Base-by-base conservation (phyloP, 2,113 vertebrate genomes). In the Eclectus roratus region DNA sequence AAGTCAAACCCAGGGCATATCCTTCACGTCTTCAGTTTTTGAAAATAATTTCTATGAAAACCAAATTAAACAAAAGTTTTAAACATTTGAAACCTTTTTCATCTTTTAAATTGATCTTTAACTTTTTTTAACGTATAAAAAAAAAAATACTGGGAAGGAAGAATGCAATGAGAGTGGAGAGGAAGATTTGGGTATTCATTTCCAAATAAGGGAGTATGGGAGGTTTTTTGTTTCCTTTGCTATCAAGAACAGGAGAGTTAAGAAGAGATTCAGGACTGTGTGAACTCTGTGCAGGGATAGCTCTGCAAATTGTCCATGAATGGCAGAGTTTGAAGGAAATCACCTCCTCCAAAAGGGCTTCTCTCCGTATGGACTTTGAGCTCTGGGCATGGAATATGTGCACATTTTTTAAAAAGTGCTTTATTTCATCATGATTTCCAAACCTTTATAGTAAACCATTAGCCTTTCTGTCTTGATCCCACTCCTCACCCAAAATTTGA, bases 1-100 rank as follows among this genome's bases (percentile, higher is more conserved):
- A 93, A 91, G 61, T 78, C 84, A 95, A 97, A 35, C n/a, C 49
- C 55, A 95, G 60, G 91, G 55, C 69, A 91, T 95, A 95, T 33
- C 33, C 60, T 87, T 76, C 19, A 52, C 8, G 7, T 87, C 12
- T 56, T 92, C 56, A 50, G 55, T 58, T 78, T 85, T 37, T 47
- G 1, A 58, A 87, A 70, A 80, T 7, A 0, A 61, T 69, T 82
- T 94, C 2, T 56, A 33, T 29, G 17, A 68, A 88, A 80, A 91
- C 5, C 3, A 49, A 88, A 76, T 43, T 27, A 93, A 92, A 63
- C 23, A 44, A 19, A 94, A 78, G 13, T 82, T 92, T 47, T 65
- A 95, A 91, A 60, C 31, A 29, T 79, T 35, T 88, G 77, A 92
- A 81, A 19, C 1, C 27, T 31, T 68, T 89, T 64, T 11, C 3